Percentiles rank a stretch among this genome's conserved stretches.
These are phyloP conservation scores for Falco novaeseelandiae DNA, from an alignment of 2,797 vertebrate species.

Conservation along the genomic window DNA sequence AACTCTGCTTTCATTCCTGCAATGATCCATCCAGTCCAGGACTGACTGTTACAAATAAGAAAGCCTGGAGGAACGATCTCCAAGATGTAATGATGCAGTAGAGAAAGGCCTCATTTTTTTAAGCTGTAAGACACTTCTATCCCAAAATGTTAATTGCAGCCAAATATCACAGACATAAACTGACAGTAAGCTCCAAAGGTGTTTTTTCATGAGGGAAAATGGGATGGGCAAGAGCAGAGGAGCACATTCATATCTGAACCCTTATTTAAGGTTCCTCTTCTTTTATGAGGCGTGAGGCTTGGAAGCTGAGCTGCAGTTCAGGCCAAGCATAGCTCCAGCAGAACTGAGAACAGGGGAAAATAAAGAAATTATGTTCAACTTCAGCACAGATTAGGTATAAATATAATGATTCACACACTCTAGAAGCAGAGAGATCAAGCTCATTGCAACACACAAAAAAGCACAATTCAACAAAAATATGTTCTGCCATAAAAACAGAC, in stretches of 20 bases:
- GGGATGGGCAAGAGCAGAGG: not conserved
- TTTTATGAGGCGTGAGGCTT: not conserved
- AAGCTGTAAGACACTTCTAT: constrained; percentile 41
- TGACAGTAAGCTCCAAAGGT: constrained; percentile 45
- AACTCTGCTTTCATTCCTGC: not conserved
- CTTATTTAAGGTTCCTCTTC: not conserved
- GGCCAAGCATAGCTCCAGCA: not conserved
- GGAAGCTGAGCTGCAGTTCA: not conserved
- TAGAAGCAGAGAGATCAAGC: not conserved
- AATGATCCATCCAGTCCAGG: not conserved
- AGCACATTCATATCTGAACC: not conserved
- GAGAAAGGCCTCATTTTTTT: not conserved
- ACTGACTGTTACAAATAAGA: not conserved
- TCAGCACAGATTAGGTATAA: not conserved
- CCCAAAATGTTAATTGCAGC: constrained; percentile 65
- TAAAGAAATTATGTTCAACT: not conserved
- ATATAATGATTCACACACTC: not conserved
- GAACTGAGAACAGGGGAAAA: not conserved
- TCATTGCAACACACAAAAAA: not conserved
- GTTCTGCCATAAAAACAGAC: not conserved
- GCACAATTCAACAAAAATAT: not conserved
- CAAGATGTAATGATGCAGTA: not conserved
- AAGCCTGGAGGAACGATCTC: not conserved
- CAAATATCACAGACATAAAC: constrained; percentile 64
- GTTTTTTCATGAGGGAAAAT: constrained; percentile 59